Conservation (phyloP, 37 sponge, comb jelly and placozoan genomes). For the Chondrosia reniformis region DNA sequence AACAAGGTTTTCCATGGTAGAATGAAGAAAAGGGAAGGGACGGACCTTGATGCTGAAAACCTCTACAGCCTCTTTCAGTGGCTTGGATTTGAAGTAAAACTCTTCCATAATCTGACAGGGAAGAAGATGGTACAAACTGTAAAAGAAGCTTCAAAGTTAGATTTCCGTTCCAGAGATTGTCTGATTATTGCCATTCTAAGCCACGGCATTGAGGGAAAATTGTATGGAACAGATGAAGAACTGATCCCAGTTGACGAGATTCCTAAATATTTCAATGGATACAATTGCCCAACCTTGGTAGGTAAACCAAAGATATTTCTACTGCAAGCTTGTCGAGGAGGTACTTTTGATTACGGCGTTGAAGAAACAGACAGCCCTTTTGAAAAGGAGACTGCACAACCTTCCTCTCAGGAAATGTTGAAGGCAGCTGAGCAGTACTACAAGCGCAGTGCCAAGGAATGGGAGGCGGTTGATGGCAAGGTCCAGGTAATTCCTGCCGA, state of each 20-base stretch:
- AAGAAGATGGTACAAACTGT: background rate
- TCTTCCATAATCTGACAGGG: slow-evolving; percentile 46
- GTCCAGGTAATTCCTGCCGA: slow-evolving; percentile 59
- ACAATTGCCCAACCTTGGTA: slow-evolving; percentile 63
- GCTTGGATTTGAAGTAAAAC: slow-evolving; percentile 49
- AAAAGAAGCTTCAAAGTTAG: slow-evolving; percentile 17
- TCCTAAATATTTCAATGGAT: slow-evolving; percentile 62
- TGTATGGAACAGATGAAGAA: slow-evolving; percentile 83
- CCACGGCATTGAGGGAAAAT: slow-evolving; percentile 68
- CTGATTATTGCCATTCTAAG: slow-evolving; percentile 60
- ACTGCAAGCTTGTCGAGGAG: slow-evolving; percentile 81
- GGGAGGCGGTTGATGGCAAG: slow-evolving; percentile 44
- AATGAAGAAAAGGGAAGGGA: slow-evolving; percentile 65
- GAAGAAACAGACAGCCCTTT: slow-evolving; percentile 44
- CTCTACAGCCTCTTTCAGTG: slow-evolving; percentile 35
- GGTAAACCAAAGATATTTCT: slow-evolving; percentile 92
- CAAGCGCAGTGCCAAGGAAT: slow-evolving; percentile 16
- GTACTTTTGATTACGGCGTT: slow-evolving; percentile 70
- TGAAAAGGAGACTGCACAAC: background rate
- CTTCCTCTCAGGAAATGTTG: background rate
- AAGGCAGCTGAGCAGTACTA: background rate
- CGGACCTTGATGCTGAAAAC: slow-evolving; percentile 64
- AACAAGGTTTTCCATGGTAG: slow-evolving; percentile 66
- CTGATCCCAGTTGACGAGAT: slow-evolving; percentile 57
- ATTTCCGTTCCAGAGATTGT: slow-evolving; percentile 64